Percentiles rank a stretch among this genome's conserved stretches.
These are phyloP conservation scores for Lissonota sp. DNA, from an alignment of 2,888 invertebrate genomes.

Conservation along the genomic window DNA sequence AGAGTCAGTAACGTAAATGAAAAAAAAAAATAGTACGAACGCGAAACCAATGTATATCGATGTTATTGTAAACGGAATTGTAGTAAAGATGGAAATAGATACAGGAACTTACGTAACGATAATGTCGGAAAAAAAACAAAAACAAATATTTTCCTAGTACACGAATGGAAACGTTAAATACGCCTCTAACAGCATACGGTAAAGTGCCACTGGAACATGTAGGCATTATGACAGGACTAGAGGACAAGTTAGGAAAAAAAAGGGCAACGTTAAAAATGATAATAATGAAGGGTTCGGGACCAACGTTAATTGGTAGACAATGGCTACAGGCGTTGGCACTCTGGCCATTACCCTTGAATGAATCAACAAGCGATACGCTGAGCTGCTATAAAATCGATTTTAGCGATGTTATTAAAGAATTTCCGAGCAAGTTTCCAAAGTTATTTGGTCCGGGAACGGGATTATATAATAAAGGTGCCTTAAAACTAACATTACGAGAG, in stretches of 20 bases:
- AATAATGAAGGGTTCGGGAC: conserved; percentile 5
- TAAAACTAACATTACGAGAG: conserved; percentile 4
- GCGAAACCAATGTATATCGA: not conserved
- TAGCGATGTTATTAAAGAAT: not conserved
- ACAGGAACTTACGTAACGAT: not conserved
- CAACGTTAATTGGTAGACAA: conserved; percentile 1
- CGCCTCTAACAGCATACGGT: not conserved
- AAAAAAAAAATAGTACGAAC: too few species aligned
- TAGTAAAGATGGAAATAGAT: conserved; percentile 1
- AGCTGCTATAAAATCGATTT: not conserved
- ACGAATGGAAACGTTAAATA: not conserved
- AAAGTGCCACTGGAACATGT: conserved; percentile 1
- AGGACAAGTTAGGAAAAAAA: not conserved
- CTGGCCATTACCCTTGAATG: conserved; percentile 9
- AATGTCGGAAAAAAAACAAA: not conserved
- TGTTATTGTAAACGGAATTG: not conserved
- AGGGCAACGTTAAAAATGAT: not conserved
- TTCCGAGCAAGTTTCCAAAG: conserved; percentile 3
- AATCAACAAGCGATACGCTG: not conserved
- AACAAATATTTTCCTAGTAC: not conserved
- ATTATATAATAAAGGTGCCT: not conserved
- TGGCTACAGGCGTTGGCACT: conserved; percentile 17
- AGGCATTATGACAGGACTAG: conserved; percentile 2
- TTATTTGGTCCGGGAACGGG: not conserved
- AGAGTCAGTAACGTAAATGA: not conserved